Evolutionary conservation across 1,140 invertebrate species (phyloP).

Genomic region (Cherax quadricarinatus): DNA sequence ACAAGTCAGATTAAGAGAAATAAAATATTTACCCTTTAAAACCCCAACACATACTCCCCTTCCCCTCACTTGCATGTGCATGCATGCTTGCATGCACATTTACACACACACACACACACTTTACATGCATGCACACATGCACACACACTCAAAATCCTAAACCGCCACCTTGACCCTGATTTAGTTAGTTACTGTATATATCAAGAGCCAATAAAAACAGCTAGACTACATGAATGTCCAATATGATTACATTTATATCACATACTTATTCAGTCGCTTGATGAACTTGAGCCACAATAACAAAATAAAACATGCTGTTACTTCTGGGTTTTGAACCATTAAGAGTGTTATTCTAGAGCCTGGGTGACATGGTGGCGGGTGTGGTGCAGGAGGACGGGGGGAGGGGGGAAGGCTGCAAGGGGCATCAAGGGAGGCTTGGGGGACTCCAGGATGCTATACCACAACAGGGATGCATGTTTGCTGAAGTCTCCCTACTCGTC

Average conservation of each 20-base stretch:
- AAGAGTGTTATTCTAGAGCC: not conserved
- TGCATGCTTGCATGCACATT: not conserved
- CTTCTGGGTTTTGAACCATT: conserved; percentile 11
- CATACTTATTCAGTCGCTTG: conserved; percentile 46
- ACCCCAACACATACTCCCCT: conserved; percentile 30
- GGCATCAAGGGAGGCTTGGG: conserved; percentile 30
- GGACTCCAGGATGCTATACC: conserved; percentile 36
- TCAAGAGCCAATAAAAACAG: not conserved
- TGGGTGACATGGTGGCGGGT: conserved; percentile 23
- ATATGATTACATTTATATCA: conserved; percentile 42
- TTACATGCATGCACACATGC: conserved; percentile 7
- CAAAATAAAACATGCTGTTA: conserved; percentile 16
- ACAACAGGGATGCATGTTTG: conserved; percentile 10
- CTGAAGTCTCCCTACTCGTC: conserved; percentile 55
- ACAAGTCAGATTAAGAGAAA: conserved; percentile 39
- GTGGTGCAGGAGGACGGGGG: conserved; percentile 38
- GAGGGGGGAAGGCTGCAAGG: conserved; percentile 21
- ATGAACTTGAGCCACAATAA: conserved; percentile 43
- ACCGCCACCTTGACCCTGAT: conserved; percentile 1
- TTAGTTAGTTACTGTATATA: not conserved
- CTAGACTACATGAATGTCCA: not conserved
- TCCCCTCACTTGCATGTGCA: conserved; percentile 26
- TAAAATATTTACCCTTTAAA: conserved; percentile 11
- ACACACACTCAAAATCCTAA: conserved; percentile 37
- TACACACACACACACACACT: conserved; percentile 17